Percentiles rank a stretch among this genome's conserved stretches.
Evolutionary conservation across 2,113 vertebrate species (phyloP).

Genomic region (Pelodiscus sinensis): DNA sequence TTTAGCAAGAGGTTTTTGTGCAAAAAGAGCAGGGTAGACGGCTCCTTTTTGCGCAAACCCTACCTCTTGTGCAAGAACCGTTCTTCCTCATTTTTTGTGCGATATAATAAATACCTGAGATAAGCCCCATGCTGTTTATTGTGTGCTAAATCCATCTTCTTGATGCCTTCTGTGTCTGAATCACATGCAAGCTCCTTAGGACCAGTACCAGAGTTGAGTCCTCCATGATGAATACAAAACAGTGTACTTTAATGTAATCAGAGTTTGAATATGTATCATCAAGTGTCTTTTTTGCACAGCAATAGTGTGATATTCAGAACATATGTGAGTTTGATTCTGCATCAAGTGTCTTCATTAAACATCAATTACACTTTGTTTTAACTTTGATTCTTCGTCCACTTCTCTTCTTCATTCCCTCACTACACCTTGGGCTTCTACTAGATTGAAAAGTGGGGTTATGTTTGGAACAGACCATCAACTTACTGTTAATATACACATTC

Average conservation of each 20-base stretch:
- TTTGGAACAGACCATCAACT: background rate
- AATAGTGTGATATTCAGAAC: background rate
- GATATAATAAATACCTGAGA: no score
- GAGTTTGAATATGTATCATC: background rate
- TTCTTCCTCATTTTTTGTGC: no score
- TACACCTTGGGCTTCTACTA: background rate
- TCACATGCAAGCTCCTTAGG: background rate
- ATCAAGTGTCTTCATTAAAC: background rate
- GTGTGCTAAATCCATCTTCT: background rate
- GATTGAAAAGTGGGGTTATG: background rate
- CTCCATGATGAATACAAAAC: background rate
- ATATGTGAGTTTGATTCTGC: background rate
- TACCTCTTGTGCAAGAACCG: no score
- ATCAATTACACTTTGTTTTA: background rate
- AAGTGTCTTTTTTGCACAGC: background rate
- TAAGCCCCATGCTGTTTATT: no score
- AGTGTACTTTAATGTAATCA: background rate
- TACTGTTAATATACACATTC: background rate
- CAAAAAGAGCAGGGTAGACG: no score
- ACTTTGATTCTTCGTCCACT: background rate
- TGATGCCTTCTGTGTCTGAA: background rate
- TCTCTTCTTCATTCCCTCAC: background rate
- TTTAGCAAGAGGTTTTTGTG: no score
- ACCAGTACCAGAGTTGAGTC: background rate
- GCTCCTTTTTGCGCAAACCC: no score